A percentile compares a stretch with the other conserved stretches of the same genome.
Evolutionary conservation across 2,888 invertebrate genomes (phyloP).

Genomic region (Ochlodes sylvanus): DNA sequence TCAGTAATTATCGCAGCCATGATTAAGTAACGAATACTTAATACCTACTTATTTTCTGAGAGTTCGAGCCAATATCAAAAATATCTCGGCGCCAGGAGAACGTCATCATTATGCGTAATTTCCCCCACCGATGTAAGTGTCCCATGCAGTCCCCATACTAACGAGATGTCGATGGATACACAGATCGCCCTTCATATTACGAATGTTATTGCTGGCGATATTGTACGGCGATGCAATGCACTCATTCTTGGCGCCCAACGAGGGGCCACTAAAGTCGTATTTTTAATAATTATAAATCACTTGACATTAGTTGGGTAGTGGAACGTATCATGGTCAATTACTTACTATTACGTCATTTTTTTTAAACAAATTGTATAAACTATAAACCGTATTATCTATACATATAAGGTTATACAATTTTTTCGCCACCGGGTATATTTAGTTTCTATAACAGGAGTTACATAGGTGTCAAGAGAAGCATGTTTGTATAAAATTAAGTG

Average conservation of each 20-base stretch:
- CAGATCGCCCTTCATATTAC: conserved; percentile 44
- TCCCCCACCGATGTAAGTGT: conserved; percentile 20
- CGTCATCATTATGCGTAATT: conserved; percentile 23
- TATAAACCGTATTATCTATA: too few relatives aligned
- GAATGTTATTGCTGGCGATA: conserved; percentile 43
- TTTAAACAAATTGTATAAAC: too few relatives aligned
- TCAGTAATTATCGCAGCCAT: too few relatives aligned
- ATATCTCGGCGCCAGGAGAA: conserved; percentile 7
- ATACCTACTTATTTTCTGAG: not conserved
- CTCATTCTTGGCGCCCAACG: conserved; percentile 44
- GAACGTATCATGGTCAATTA: too few relatives aligned
- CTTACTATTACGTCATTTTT: too few relatives aligned
- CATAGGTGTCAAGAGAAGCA: too few relatives aligned
- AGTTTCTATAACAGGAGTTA: too few relatives aligned
- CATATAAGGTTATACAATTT: too few relatives aligned
- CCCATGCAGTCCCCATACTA: conserved; percentile 39
- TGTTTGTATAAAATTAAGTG: too few relatives aligned
- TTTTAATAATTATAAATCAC: not conserved
- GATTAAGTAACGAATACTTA: too few relatives aligned
- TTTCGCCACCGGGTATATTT: too few relatives aligned
- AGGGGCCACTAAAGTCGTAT: conserved; percentile 33
- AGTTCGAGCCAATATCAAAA: conserved; percentile 24
- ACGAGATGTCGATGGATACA: conserved; percentile 59
- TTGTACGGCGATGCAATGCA: conserved; percentile 44
- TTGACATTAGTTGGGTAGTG: too few relatives aligned